Percentiles rank a stretch among this genome's conserved stretches.
Evolutionary conservation across 2,113 vertebrate species (phyloP).

Genomic region (Galbula dea): DNA sequence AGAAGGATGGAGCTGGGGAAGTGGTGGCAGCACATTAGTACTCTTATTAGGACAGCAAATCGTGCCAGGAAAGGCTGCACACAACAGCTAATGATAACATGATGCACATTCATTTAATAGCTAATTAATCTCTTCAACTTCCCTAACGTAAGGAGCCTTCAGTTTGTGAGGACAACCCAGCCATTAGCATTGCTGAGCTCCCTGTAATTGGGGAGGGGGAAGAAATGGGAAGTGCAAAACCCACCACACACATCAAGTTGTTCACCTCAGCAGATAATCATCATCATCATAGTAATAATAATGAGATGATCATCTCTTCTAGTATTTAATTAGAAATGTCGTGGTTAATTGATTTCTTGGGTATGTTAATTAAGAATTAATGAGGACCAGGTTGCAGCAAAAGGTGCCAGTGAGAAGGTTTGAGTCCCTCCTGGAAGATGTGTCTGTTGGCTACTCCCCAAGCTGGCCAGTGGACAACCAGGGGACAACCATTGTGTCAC

Average conservation of each 20-base stretch:
- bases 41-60: neutral
- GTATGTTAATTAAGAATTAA: conserved; percentile 65
- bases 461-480: neutral
- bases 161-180: neutral
- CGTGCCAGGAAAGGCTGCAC: neutral
- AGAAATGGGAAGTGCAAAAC: neutral
- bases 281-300: no score
- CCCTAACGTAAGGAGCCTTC: neutral
- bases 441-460: neutral
- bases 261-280: conserved; percentile 18
- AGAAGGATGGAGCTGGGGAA: neutral
- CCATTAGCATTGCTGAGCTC: neutral
- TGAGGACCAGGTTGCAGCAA: conserved; percentile 32
- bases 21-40: fast-evolving
- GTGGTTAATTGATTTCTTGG: conserved; percentile 70
- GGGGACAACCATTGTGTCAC: neutral
- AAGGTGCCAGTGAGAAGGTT: neutral
- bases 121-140: conserved; percentile 51
- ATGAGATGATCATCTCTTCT: neutral
- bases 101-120: neutral
- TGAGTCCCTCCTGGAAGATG: neutral
- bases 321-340: conserved; percentile 56
- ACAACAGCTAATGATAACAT: neutral
- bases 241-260: neutral
- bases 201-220: neutral